Conservation (phyloP, 2,113 vertebrate genomes). For the Catharus fuscescens region DNA sequence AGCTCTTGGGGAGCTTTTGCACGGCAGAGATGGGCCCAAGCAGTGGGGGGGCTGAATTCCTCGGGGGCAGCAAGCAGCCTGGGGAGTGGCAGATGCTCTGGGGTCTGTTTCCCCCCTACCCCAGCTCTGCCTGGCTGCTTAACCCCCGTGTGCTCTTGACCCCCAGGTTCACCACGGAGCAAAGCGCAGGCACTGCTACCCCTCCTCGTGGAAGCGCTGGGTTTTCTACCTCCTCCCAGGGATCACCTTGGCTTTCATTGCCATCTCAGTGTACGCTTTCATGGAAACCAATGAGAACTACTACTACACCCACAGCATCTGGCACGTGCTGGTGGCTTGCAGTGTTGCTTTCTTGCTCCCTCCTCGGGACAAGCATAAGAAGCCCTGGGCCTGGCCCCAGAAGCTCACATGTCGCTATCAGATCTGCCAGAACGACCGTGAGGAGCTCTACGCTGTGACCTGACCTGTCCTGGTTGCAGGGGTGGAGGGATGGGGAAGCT, state of each 20-base stretch:
- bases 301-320: conserved; percentile 94
- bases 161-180: conserved; percentile 83
- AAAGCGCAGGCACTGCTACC: conserved; percentile 86
- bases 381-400: conserved; percentile 81
- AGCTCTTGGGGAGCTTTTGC: neutral
- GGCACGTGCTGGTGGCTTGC: conserved; percentile 92
- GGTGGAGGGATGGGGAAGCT: neutral
- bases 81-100: neutral
- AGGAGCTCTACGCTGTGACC: conserved; percentile 86
- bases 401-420: conserved; percentile 87
- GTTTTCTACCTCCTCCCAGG: conserved; percentile 90
- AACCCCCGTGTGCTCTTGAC: neutral
- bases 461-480: neutral
- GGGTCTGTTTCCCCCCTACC: neutral
- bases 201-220: conserved; percentile 92
- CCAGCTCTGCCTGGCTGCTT: neutral
- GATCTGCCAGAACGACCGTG: conserved; percentile 85
- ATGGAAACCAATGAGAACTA: conserved; percentile 94
- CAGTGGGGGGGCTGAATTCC: neutral
- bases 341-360: conserved; percentile 91
- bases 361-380: conserved; percentile 76
- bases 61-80: neutral
- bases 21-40: neutral
- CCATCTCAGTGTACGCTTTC: conserved; percentile 86
- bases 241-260: conserved; percentile 80